Conservation (phyloP, 2,797 vertebrate genomes). For the Rhincodon typus region DNA sequence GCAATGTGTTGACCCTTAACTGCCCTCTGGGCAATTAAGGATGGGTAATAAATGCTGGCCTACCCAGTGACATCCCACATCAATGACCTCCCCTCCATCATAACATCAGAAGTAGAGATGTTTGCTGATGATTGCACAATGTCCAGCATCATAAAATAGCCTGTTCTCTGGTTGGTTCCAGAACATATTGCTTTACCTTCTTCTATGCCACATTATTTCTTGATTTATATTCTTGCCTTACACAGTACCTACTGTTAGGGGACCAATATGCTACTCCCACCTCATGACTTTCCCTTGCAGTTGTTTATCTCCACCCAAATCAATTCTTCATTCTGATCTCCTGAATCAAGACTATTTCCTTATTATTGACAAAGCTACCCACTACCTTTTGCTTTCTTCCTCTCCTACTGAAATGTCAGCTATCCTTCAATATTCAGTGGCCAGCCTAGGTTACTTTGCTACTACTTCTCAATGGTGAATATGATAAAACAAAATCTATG, state of each 20-base stretch:
- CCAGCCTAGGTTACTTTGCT: not conserved
- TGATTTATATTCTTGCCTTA: not conserved
- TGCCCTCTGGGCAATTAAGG: no score
- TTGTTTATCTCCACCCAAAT: not conserved
- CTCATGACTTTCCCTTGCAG: not conserved
- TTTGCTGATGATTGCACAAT: no score
- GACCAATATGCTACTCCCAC: not conserved
- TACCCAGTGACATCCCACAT: no score
- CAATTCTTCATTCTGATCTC: not conserved
- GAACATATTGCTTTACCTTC: not conserved
- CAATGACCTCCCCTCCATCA: no score
- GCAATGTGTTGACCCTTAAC: no score
- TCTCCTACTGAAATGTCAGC: not conserved
- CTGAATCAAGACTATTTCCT: not conserved
- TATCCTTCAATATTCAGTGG: not conserved
- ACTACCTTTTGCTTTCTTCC: not conserved
- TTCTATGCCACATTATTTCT: not conserved
- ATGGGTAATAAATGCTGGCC: no score
- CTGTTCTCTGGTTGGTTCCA: not conserved
- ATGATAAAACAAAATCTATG: no score
- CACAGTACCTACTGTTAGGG: not conserved
- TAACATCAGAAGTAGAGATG: no score
- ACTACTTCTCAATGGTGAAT: not conserved
- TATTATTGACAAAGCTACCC: not conserved
- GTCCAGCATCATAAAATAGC: no score